Evolutionary conservation across 37 sponge, comb jelly and placozoan species (phyloP).

Genomic region (Beroe forskalii): DNA sequence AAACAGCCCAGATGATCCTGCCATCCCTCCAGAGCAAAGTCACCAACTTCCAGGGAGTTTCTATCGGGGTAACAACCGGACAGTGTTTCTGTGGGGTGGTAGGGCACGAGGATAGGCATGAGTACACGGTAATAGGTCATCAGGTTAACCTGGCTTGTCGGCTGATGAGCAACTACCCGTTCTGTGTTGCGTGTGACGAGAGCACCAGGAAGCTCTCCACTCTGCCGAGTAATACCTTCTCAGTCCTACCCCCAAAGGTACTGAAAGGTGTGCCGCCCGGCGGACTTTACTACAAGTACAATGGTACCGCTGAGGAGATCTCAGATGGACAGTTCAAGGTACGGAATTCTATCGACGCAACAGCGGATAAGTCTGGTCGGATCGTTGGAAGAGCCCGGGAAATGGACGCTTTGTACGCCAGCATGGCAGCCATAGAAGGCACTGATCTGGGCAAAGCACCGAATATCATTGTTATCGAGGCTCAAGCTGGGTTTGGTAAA

Average conservation of each 20-base stretch:
- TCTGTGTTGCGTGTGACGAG: slow-evolving; percentile 82
- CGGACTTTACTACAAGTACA: slow-evolving; percentile 35
- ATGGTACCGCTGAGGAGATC: background rate
- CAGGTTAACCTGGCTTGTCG: slow-evolving; percentile 96
- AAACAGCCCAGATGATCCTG: slow-evolving; percentile 70
- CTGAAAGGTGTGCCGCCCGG: slow-evolving; percentile 57
- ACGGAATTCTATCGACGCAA: background rate
- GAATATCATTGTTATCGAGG: slow-evolving; percentile 35
- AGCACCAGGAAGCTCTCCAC: slow-evolving; percentile 74
- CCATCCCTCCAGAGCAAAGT: slow-evolving; percentile 55
- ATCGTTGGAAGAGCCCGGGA: slow-evolving; percentile 42
- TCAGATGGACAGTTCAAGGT: background rate
- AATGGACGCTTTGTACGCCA: slow-evolving; percentile 48
- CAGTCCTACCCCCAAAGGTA: slow-evolving; percentile 70
- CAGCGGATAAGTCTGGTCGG: background rate
- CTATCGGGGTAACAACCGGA: slow-evolving; percentile 91
- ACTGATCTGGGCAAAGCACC: background rate
- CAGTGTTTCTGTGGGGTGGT: slow-evolving; percentile 91
- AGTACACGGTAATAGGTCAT: slow-evolving; percentile 91
- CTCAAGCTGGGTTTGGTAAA: slow-evolving; percentile 58
- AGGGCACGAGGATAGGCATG: slow-evolving; percentile 88
- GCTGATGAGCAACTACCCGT: slow-evolving; percentile 87
- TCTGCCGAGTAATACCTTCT: slow-evolving; percentile 69
- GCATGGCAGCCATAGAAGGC: background rate
- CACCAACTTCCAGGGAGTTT: slow-evolving; percentile 61